Conservation (phyloP, 2,797 vertebrate genomes). For the Tinamus major region DNA sequence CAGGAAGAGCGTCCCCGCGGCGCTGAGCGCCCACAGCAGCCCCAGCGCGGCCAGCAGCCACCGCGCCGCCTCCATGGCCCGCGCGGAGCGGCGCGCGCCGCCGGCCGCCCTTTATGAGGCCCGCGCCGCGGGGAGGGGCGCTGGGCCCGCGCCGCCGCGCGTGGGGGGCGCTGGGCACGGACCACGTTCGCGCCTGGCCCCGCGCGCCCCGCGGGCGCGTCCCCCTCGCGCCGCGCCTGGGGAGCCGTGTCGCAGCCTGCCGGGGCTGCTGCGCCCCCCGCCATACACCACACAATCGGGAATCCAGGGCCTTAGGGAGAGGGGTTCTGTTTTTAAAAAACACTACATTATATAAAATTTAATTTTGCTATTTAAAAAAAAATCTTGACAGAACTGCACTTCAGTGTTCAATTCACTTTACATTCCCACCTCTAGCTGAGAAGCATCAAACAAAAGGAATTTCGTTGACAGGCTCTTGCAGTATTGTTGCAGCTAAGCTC, state of each 20-base stretch:
- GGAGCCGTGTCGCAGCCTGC: background rate
- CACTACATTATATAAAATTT: background rate
- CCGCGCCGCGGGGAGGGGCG: too few relatives aligned
- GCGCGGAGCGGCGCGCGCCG: background rate
- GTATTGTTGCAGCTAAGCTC: background rate
- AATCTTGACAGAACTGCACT: background rate
- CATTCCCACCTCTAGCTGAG: background rate
- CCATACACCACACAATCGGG: background rate
- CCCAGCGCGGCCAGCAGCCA: slow-evolving; percentile 82
- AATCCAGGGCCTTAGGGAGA: background rate
- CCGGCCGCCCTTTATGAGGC: too few relatives aligned
- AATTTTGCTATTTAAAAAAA: background rate
- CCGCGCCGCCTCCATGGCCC: slow-evolving; percentile 57
- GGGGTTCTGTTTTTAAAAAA: background rate
- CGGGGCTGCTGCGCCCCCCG: background rate
- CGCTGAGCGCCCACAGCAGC: slow-evolving; percentile 84
- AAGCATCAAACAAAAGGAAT: background rate
- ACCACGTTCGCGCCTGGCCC: too few relatives aligned
- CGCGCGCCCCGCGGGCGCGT: background rate
- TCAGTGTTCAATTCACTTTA: background rate
- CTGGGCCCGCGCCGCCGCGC: too few relatives aligned
- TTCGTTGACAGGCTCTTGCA: background rate
- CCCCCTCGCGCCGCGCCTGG: background rate
- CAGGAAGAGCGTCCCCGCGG: slow-evolving; percentile 86
- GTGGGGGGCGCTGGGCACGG: too few relatives aligned